Conservation (phyloP, 2,888 invertebrate genomes). For the Phoenoteleia sp. region DNA sequence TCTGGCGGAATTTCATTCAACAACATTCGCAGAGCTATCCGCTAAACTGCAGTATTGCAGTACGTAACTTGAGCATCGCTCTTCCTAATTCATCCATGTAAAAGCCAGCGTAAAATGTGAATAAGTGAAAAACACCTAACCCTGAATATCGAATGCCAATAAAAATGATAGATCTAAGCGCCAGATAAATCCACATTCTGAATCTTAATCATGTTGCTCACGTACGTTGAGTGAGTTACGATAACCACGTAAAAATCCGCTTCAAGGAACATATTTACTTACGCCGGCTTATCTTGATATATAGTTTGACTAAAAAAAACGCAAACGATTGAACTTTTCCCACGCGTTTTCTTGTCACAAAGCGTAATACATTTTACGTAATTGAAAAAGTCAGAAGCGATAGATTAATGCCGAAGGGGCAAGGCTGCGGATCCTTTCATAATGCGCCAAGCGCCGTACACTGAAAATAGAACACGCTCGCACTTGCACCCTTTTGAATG, state of each 20-base stretch:
- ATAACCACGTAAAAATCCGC: conserved; percentile 67
- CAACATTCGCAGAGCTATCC: too few species aligned
- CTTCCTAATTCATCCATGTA: conserved; percentile 7
- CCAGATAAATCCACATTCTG: conserved; percentile 53
- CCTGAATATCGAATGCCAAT: conserved; percentile 67
- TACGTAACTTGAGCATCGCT: too few species aligned
- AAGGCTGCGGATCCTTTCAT: conserved; percentile 67
- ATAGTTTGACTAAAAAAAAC: conserved; percentile 67
- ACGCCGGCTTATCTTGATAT: conserved; percentile 70
- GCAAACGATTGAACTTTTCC: conserved; percentile 69
- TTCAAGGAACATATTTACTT: conserved; percentile 65
- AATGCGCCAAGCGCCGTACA: conserved; percentile 56
- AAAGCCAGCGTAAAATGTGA: conserved; percentile 58
- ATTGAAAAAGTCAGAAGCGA: conserved; percentile 64
- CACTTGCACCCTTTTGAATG: conserved; percentile 64
- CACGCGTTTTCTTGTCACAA: conserved; percentile 67
- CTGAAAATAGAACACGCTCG: conserved; percentile 61
- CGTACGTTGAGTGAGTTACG: conserved; percentile 62
- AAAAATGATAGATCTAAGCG: conserved; percentile 68
- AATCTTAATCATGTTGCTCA: conserved; percentile 71
- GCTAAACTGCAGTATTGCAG: too few species aligned
- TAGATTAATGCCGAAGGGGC: conserved; percentile 66
- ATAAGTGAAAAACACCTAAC: conserved; percentile 64
- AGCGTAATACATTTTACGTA: conserved; percentile 68
- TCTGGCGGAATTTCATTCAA: too few species aligned